phyloP scores from a whole-genome alignment of 2,113 vertebrate species.

The Osmerus mordax region DNA sequence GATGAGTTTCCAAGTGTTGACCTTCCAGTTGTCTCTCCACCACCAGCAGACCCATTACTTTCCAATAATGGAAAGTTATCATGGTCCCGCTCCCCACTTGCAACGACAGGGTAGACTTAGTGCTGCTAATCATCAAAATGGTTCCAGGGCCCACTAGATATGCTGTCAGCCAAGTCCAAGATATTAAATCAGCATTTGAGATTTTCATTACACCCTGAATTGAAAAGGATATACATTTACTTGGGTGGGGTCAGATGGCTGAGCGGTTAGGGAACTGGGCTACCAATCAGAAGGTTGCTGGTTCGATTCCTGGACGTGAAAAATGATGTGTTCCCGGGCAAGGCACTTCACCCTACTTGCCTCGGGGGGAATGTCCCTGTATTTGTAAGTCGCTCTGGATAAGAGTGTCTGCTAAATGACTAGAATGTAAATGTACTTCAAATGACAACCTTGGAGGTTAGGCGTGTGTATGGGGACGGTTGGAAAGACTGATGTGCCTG shows the following conservation, averaged over 20 bases:
- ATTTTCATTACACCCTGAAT: slow-evolving; percentile 12
- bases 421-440: background rate
- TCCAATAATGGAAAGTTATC: slow-evolving; percentile 32
- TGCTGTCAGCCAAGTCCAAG: slow-evolving; percentile 20
- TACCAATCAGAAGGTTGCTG: too few relatives aligned
- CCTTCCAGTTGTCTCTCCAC: slow-evolving; percentile 28
- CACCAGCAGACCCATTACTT: slow-evolving; percentile 24
- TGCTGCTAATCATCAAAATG: slow-evolving; percentile 29
- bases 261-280: too few relatives aligned
- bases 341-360: too few relatives aligned
- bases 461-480: slow-evolving; percentile 1
- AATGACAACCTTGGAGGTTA: slow-evolving; percentile 12
- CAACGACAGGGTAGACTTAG: slow-evolving; percentile 12
- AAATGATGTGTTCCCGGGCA: too few relatives aligned
- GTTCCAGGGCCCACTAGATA: slow-evolving; percentile 15
- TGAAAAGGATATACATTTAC: slow-evolving; percentile 2
- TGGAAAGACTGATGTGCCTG: slow-evolving; percentile 14
- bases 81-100: slow-evolving; percentile 24
- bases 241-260: too few relatives aligned
- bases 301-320: too few relatives aligned
- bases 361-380: too few relatives aligned
- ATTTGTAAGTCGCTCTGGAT: too few relatives aligned
- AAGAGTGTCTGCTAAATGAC: too few relatives aligned
- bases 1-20: background rate
- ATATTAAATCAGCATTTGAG: slow-evolving; percentile 24